Evolutionary conservation across 2,888 invertebrate genomes (phyloP).

Genomic region (Nebria salina): DNA sequence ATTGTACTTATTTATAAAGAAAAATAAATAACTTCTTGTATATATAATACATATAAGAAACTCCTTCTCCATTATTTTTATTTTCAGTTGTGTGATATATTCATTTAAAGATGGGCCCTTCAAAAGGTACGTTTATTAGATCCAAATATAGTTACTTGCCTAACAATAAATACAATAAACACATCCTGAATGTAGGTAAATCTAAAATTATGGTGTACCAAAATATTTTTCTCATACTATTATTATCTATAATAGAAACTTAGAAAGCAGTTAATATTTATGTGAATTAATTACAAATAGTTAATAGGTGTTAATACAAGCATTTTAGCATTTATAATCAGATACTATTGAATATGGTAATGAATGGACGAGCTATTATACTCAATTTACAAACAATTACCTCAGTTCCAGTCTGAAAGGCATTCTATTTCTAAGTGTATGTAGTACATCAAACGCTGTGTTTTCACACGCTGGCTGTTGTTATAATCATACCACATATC

Average conservation of each 20-base stretch:
- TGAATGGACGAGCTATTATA: background rate
- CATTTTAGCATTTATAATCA: background rate
- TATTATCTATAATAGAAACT: background rate
- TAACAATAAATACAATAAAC: no score
- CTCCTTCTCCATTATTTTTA: no score
- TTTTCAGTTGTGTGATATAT: no score
- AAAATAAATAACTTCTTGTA: no score
- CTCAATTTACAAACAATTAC: background rate
- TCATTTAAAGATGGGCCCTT: no score
- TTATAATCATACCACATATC: background rate
- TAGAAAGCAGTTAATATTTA: background rate
- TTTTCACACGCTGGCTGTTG: background rate
- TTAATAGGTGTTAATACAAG: background rate
- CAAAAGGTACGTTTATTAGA: no score
- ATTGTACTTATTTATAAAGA: no score
- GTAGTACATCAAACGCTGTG: background rate
- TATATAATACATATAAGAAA: no score
- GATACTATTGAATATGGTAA: background rate
- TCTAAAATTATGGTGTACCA: no score
- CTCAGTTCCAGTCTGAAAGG: background rate
- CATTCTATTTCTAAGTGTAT: background rate
- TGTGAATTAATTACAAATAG: background rate
- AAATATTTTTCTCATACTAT: no score
- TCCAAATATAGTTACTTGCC: no score
- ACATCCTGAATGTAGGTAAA: no score